Conservation (phyloP, 2,113 vertebrate species). For the Sporophila hypoxantha region DNA sequence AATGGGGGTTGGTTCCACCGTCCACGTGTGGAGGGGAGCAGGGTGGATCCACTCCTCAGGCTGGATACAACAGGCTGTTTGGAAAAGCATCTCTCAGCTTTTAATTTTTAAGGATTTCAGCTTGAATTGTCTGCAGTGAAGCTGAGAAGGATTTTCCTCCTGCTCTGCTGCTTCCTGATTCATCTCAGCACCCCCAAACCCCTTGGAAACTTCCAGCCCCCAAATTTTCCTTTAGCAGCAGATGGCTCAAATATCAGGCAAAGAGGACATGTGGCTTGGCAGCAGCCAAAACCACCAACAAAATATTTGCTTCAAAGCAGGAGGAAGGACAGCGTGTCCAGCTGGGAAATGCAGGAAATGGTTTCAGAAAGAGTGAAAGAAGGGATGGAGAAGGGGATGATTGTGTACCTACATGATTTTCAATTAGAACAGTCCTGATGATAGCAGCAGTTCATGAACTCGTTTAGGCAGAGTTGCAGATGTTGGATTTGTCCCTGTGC, state of each 20-base stretch:
- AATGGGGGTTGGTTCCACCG: neutral
- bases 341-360: conserved; percentile 30
- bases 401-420: conserved; percentile 34
- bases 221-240: neutral
- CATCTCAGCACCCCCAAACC: neutral
- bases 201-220: neutral
- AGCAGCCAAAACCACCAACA: conserved; percentile 49
- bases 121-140: neutral
- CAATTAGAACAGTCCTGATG: neutral
- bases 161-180: neutral
- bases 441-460: conserved; percentile 1
- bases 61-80: neutral
- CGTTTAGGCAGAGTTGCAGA: neutral
- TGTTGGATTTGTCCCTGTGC: neutral
- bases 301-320: conserved; percentile 41
- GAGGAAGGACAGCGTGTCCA: conserved; percentile 16
- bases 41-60: neutral
- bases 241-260: conserved; percentile 35
- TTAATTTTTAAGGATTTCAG: neutral
- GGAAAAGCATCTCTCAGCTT: neutral
- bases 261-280: neutral
- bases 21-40: neutral
- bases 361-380: neutral
- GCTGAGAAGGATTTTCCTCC: neutral
- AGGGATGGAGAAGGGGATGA: neutral